phyloP scores from a whole-genome alignment of 1,140 invertebrate genomes.

The Holcopasites calliopsidis region DNA sequence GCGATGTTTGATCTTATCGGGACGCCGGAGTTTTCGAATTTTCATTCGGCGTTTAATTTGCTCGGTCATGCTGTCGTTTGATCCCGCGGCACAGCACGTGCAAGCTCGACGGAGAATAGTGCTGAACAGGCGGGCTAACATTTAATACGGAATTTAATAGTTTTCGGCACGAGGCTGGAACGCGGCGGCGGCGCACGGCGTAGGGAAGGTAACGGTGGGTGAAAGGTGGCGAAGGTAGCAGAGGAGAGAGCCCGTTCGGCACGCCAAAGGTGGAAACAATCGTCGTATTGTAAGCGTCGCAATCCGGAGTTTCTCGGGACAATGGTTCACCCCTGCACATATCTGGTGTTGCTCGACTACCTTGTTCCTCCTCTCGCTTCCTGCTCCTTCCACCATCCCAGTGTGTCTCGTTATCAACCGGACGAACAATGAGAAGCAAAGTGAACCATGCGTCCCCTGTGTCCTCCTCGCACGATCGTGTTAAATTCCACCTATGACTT shows the following conservation, averaged over 20 bases:
- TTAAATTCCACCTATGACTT: neutral
- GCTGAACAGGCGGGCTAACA: conserved; percentile 44
- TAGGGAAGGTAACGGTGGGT: conserved; percentile 28
- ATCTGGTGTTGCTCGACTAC: conserved; percentile 64
- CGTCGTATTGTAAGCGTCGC: conserved; percentile 73
- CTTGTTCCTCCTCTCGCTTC: neutral
- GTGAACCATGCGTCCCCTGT: conserved; percentile 42
- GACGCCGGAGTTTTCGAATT: conserved; percentile 17
- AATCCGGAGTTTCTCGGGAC: conserved; percentile 68
- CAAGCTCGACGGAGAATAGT: neutral
- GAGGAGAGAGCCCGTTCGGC: conserved; percentile 60
- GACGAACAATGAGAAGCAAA: conserved; percentile 72
- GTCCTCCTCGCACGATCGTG: neutral
- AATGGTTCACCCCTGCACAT: conserved; percentile 70
- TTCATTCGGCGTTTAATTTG: conserved; percentile 25
- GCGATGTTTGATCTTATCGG: neutral
- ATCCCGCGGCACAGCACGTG: neutral
- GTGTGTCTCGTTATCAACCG: conserved; percentile 66
- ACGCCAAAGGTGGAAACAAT: conserved; percentile 74
- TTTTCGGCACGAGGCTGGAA: conserved; percentile 63
- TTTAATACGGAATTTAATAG: conserved; percentile 77
- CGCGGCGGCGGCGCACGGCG: conserved; percentile 8
- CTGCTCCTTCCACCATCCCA: conserved; percentile 25
- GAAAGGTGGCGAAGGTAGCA: conserved; percentile 54
- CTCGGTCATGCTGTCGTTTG: neutral